These are phyloP conservation scores for Peromyscus maniculatus DNA, from an alignment of 2,113 vertebrate genomes.

Conservation along the genomic window DNA sequence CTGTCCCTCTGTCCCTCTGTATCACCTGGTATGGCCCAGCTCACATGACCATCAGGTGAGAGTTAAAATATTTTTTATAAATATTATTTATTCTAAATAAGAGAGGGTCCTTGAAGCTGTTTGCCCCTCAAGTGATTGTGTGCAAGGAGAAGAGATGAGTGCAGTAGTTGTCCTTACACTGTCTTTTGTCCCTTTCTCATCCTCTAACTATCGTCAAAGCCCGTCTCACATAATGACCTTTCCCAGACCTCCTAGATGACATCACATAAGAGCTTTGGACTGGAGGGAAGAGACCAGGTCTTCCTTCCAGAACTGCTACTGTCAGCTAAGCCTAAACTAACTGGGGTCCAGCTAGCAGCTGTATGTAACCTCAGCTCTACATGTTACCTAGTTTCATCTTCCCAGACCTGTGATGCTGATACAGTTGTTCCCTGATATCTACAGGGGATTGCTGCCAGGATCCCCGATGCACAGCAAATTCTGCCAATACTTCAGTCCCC, in stretches of 20 bases:
- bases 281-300: not conserved
- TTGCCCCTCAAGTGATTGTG: constrained; percentile 67
- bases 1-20: not conserved
- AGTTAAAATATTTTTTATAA: no score
- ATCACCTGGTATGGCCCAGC: not conserved
- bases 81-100: constrained; percentile 77
- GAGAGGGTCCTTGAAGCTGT: constrained; percentile 67
- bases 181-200: not conserved
- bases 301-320: not conserved
- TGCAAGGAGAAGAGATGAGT: constrained; percentile 43
- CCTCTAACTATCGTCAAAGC: not conserved
- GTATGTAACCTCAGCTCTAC: not conserved
- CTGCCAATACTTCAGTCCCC: not conserved
- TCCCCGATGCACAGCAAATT: no score
- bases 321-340: not conserved
- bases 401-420: not conserved
- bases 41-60: constrained; percentile 71
- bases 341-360: not conserved
- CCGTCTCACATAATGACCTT: not conserved
- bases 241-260: not conserved
- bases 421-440: not conserved
- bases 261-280: not conserved
- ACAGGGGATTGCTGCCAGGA: not conserved
- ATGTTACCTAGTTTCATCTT: not conserved
- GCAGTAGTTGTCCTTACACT: not conserved